Base-by-base conservation (phyloP, 2,113 vertebrate genomes). In the Aleadryas rufinucha region DNA sequence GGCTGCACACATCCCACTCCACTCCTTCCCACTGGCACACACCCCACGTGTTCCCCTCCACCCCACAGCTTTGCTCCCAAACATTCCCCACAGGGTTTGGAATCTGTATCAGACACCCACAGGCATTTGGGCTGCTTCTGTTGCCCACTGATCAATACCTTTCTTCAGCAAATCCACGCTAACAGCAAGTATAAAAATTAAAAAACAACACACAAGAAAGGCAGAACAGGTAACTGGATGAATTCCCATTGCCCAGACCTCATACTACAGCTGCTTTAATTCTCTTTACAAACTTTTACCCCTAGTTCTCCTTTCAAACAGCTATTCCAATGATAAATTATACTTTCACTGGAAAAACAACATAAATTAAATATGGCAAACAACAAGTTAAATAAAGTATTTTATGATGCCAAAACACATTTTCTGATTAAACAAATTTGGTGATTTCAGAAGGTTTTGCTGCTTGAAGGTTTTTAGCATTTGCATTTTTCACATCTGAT, bases 41-140 rank as follows among this genome's bases (percentile, higher is more conserved):
- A 41, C 1, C 10, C 12, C 11, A 16, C 10, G 9, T 18, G 18
- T 2, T 44, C 39, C 8, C 4, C 42, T 2, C 45, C 21, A 6
- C 6, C 17, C 31, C n/a, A 6, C 31, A 28, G 41, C 31, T 20
- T 39, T 76, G 39, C 22, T 70, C 41, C 31, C 18, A 22, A 53
- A 19, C 24, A 12, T 52, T 45, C 11, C 13, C 42, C 21, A 23
- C 11, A 41, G 18, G 26, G 18, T 24, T 39, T 44, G 16, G 66
- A 8, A 37, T 39, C 39, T 30, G 13, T 4, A 7, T 6, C 19
- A n/a, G 27, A 37, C 12, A 54, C 33, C 42, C n/a, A 44, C 20
- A 35, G 33, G 35, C 12, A 27, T 49, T 59, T 71, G 54, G 10
- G 53, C 19, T 77, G 13, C 15, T 78, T 72, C 24, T 72, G 13